Percentiles rank a stretch among this genome's conserved stretches.
These are phyloP conservation scores for Aythya baeri DNA, from an alignment of 2,113 vertebrate genomes.

Conservation along the genomic window DNA sequence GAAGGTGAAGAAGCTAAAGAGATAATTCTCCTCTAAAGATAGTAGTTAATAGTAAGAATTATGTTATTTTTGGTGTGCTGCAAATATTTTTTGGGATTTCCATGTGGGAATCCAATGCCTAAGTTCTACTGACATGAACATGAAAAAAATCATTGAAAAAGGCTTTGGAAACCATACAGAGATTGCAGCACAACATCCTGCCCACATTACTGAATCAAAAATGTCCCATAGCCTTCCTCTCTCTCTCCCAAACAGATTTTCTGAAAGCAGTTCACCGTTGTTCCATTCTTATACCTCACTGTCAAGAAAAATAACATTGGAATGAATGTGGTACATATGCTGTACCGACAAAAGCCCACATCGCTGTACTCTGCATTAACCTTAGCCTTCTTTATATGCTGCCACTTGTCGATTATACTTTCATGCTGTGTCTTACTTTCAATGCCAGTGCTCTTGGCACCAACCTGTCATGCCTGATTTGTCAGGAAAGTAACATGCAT, in stretches of 20 bases:
- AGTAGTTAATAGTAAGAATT: neutral
- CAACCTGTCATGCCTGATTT: neutral
- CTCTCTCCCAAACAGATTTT: neutral
- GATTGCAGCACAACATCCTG: neutral
- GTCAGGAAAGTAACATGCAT: neutral
- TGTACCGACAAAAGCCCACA: neutral
- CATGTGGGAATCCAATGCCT: neutral
- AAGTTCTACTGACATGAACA: neutral
- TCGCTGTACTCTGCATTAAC: neutral
- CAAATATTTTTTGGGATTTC: neutral
- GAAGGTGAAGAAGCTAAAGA: neutral
- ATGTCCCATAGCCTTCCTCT: neutral
- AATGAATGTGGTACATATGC: neutral
- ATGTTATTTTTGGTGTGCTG: neutral
- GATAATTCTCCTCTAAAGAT: neutral
- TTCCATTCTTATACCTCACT: neutral
- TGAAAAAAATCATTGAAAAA: neutral
- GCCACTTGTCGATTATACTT: neutral
- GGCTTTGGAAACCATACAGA: neutral
- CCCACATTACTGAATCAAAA: neutral
- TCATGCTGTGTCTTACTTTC: neutral
- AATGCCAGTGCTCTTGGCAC: conserved; percentile 1
- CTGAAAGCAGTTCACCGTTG: neutral
- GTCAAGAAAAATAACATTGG: neutral
- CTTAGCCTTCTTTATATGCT: neutral